Percentiles rank a stretch among this genome's conserved stretches.
Evolutionary conservation across 2,113 vertebrate species (phyloP).

Genomic region (Nymphicus hollandicus): DNA sequence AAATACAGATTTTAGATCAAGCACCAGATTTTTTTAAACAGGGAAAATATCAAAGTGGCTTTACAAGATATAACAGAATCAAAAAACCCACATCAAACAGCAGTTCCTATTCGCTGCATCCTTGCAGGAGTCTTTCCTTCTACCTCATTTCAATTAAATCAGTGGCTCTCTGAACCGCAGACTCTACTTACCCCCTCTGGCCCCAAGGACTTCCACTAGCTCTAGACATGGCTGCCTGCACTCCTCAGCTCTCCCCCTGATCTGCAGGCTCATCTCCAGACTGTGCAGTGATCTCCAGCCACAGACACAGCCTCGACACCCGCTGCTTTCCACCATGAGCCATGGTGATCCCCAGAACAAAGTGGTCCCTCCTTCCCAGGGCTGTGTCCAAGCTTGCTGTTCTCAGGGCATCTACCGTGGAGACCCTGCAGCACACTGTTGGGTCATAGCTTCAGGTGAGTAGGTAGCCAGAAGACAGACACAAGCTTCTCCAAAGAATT

Average conservation of each 20-base stretch:
- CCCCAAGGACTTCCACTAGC: background rate
- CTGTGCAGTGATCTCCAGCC: background rate
- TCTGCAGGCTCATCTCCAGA: background rate
- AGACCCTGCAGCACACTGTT: background rate
- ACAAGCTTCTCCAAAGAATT: background rate
- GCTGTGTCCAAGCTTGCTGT: background rate
- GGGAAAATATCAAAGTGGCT: background rate
- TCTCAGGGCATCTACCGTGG: background rate
- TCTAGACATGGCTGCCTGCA: background rate
- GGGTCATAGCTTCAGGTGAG: background rate
- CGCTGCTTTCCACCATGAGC: background rate
- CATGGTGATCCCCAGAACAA: background rate
- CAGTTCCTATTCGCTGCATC: background rate
- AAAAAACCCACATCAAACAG: background rate
- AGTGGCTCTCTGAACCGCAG: background rate
- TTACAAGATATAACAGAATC: background rate
- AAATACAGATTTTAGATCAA: background rate
- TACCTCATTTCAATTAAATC: background rate
- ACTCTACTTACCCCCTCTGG: background rate
- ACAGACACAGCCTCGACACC: rapidly evolving
- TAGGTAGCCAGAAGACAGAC: background rate
- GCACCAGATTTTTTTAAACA: background rate
- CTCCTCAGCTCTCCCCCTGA: background rate
- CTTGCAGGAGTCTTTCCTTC: background rate
- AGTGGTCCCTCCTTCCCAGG: background rate